These are phyloP conservation scores for Pedetes capensis DNA, from an alignment of 2,113 vertebrate genomes.

Conservation along the genomic window DNA sequence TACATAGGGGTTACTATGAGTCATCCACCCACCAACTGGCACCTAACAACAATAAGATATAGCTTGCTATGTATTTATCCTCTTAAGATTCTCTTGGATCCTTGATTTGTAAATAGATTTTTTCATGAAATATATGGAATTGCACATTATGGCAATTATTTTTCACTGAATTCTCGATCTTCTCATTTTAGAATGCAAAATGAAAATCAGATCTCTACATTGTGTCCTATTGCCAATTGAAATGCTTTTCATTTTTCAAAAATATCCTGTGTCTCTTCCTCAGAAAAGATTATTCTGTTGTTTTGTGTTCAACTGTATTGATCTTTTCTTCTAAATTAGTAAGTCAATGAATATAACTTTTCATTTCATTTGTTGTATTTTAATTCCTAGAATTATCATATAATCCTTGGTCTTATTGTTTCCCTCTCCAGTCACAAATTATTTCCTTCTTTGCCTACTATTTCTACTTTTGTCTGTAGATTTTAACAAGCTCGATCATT, in stretches of 20 bases:
- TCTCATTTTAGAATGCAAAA: not conserved
- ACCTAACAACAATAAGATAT: too few species aligned
- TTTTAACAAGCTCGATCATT: not conserved
- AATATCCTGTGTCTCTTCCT: not conserved
- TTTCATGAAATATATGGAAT: not conserved
- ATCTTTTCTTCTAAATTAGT: not conserved
- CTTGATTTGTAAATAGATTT: not conserved
- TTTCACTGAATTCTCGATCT: not conserved
- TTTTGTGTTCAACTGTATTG: not conserved
- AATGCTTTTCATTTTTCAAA: not conserved
- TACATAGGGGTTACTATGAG: too few species aligned
- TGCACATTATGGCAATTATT: not conserved
- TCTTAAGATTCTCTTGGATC: not conserved
- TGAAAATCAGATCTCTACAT: not conserved
- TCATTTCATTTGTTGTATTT: not conserved
- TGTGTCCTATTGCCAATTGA: not conserved
- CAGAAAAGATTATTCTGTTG: not conserved
- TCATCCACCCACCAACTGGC: too few species aligned
- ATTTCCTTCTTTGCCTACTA: not conserved
- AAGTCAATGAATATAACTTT: not conserved
- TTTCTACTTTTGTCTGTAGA: not conserved
- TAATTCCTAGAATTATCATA: not conserved
- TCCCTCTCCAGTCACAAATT: not conserved
- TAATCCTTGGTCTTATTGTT: not conserved
- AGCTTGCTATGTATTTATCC: too few species aligned